phyloP scores from a whole-genome alignment of 2,888 invertebrate species.

The Campoplex capitator region DNA sequence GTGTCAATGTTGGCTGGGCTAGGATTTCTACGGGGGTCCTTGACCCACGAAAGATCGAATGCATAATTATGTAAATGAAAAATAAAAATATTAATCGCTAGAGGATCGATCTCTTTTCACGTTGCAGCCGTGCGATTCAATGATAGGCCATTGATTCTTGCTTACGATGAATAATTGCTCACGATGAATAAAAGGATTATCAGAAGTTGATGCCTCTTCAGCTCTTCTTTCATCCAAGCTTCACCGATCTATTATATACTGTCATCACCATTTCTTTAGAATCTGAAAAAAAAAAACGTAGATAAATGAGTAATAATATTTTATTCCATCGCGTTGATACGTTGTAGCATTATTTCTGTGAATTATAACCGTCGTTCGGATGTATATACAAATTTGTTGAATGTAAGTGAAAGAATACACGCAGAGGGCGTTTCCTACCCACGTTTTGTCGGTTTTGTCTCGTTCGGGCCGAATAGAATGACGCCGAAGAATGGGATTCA shows the following conservation, averaged over 20 bases:
- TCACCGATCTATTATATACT: not conserved
- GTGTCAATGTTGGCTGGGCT: not conserved
- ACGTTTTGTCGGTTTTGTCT: conserved; percentile 47
- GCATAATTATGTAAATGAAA: too few relatives aligned
- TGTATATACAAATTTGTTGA: conserved; percentile 34
- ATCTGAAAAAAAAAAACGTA: not conserved
- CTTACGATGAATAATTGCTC: not conserved
- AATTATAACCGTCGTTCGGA: conserved; percentile 40
- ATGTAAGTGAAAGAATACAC: conserved; percentile 40
- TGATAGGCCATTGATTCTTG: not conserved
- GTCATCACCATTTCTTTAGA: not conserved
- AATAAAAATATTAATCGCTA: too few relatives aligned
- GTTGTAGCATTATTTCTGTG: conserved; percentile 10
- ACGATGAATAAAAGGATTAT: not conserved
- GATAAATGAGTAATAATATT: not conserved
- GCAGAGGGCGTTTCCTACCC: conserved; percentile 33
- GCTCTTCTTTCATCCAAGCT: not conserved
- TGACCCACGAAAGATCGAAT: not conserved
- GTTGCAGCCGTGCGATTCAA: not conserved
- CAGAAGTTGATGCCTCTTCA: not conserved
- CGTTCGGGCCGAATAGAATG: conserved; percentile 52
- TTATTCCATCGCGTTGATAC: not conserved
- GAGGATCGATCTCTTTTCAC: too few relatives aligned
- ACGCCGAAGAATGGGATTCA: conserved; percentile 57
- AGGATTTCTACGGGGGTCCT: not conserved